A percentile compares a stretch with the other conserved stretches of the same genome.
Evolutionary conservation across 1,140 invertebrate species (phyloP).

Genomic region (Adelges cooleyi): DNA sequence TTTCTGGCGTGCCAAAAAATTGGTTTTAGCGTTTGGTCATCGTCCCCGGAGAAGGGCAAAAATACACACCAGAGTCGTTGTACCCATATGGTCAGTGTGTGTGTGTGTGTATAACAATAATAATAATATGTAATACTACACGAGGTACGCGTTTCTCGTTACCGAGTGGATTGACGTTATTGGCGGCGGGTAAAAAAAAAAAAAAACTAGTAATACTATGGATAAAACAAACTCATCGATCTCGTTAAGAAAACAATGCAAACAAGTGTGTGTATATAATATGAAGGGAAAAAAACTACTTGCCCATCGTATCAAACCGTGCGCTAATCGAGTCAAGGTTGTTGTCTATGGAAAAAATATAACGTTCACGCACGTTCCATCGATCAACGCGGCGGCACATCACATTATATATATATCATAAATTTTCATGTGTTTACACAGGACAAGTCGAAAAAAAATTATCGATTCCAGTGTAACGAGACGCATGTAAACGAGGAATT

Average conservation of each 20-base stretch:
- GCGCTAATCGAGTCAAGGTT: conserved; percentile 26
- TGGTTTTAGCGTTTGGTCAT: too few relatives aligned
- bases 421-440: too few relatives aligned
- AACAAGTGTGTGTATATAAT: not conserved
- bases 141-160: too few relatives aligned
- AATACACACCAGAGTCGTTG: not conserved
- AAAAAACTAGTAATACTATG: not conserved
- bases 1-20: too few relatives aligned
- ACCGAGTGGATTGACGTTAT: too few relatives aligned
- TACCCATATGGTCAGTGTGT: not conserved
- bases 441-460: too few relatives aligned
- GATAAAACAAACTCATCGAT: not conserved
- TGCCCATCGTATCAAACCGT: conserved; percentile 2
- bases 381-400: too few relatives aligned
- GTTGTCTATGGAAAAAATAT: not conserved
- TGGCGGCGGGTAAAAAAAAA: not conserved
- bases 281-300: not conserved
- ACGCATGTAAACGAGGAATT: too few relatives aligned
- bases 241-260: conserved; percentile 8
- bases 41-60: too few relatives aligned
- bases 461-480: too few relatives aligned
- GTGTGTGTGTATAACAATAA: not conserved
- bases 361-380: not conserved
- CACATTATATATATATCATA: too few relatives aligned
- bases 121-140: not conserved